Conservation (phyloP, 2,797 vertebrate genomes). For the Muraenolepis orangiensis region DNA sequence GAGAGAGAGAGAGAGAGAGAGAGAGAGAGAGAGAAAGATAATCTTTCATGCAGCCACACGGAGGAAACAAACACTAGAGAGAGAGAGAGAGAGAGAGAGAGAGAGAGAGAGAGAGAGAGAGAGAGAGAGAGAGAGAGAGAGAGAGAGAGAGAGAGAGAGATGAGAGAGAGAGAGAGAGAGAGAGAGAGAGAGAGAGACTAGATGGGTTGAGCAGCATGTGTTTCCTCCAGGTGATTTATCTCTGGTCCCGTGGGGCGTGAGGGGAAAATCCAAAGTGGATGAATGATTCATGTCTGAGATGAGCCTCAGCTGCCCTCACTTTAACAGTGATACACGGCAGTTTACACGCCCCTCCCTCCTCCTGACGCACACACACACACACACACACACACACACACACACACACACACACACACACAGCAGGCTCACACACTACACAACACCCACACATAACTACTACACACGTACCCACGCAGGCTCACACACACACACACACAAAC, state of each 20-base stretch:
- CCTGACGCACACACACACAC: too few species aligned
- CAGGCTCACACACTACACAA: too few species aligned
- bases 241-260: background rate
- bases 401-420: too few species aligned
- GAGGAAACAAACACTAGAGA: background rate
- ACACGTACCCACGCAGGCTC: too few species aligned
- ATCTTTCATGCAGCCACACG: background rate
- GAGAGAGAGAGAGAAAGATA: background rate
- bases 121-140: conserved; percentile 6
- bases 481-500: too few species aligned
- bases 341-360: too few species aligned
- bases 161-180: conserved; percentile 15
- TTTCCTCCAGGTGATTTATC: background rate
- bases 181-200: background rate
- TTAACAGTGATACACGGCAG: background rate
- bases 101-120: background rate
- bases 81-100: background rate
- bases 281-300: background rate
- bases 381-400: too few species aligned
- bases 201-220: background rate
- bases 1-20: too few species aligned
- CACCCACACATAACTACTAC: too few species aligned
- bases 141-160: conserved; percentile 4
- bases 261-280: background rate
- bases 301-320: background rate